Base-by-base conservation (phyloP, 2,797 vertebrate genomes). In the Sebastiscus albofasciatus region DNA sequence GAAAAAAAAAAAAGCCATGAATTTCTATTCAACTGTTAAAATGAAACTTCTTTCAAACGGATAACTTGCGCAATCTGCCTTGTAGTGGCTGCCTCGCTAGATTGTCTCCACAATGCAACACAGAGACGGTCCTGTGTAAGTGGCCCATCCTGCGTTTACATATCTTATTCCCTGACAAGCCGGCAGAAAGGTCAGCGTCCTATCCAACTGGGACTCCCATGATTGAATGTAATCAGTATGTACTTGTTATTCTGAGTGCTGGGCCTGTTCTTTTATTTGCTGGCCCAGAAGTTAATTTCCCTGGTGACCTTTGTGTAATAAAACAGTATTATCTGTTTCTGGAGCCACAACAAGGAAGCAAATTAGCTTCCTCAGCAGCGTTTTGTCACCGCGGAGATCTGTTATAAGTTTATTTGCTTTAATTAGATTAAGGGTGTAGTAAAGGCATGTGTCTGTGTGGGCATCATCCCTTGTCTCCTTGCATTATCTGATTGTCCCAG, bases 281-380 rank as follows among this genome's bases (percentile, higher is more conserved):
- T 97, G 95, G 95, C 83, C 91, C 93, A 90, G 89, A 96, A 97
- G 94, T 99, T 98, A 98, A 98, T 99, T 99, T 99, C 97, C 97
- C 97, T 92, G 95, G 97, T 98, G 97, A 97, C 96, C 93, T 95
- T 97, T 96, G 92, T 95, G 96, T 97, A 97, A 97, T 96, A 97
- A 96, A 93, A 93, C 94, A 95, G 95, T 96, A 97, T 97, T 98
- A 97, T 97, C 96, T 97, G 96, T 96, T 97, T 94, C 91, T 95
- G 95, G 96, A 97, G 95, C 92, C 90, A 90, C 94, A 92, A 93
- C 96, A 95, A 97, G 96, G 95, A 92, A 93, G 90, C 95, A 97
- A 97, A 97, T 97, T 96, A 96, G 96, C 95, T 96, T 90, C 92
- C 93, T 97, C 94, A 94, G 94, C 97, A 96, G 92, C 79, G 94